Conservation (phyloP, 2,888 invertebrate genomes). For the Shargacucullia verbasci region DNA sequence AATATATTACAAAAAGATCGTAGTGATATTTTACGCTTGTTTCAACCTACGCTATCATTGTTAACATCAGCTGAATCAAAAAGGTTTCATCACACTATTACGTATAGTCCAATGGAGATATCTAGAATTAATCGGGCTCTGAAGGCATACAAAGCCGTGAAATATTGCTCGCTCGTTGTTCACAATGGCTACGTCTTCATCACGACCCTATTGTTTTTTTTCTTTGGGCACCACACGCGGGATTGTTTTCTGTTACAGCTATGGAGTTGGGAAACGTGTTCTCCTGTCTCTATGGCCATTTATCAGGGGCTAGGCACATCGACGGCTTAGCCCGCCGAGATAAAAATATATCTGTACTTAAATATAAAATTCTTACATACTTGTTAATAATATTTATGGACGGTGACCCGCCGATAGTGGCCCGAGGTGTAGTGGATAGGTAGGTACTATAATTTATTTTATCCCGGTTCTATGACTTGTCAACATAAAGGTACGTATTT, state of each 20-base stretch:
- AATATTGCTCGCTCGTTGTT: constrained; percentile 86
- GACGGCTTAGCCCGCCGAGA: constrained; percentile 63
- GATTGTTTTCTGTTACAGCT: constrained; percentile 85
- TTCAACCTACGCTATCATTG: constrained; percentile 74
- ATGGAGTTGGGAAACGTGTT: constrained; percentile 83
- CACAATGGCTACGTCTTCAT: constrained; percentile 89
- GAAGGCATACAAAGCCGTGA: constrained; percentile 87
- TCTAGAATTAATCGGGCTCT: constrained; percentile 88
- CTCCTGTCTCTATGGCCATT: constrained; percentile 74
- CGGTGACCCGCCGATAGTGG: constrained; percentile 48
- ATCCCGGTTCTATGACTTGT: constrained; percentile 19
- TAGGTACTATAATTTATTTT: constrained; percentile 43
- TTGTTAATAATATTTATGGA: constrained; percentile 59
- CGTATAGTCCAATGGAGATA: constrained; percentile 87
- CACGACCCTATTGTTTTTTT: constrained; percentile 88
- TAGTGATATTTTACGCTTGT: constrained; percentile 61
- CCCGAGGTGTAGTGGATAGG: constrained; percentile 35
- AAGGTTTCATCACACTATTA: constrained; percentile 86
- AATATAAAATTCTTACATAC: constrained; percentile 56
- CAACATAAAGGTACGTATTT: no score
- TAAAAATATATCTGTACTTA: constrained; percentile 63
- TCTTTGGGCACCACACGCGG: constrained; percentile 80
- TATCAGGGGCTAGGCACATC: constrained; percentile 67
- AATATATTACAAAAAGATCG: constrained; percentile 49
- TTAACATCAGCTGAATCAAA: constrained; percentile 78